Percentiles rank a stretch among this genome's conserved stretches.
Conservation (phyloP, 1,140 invertebrate species). For the Lasaia peninsularis region DNA sequence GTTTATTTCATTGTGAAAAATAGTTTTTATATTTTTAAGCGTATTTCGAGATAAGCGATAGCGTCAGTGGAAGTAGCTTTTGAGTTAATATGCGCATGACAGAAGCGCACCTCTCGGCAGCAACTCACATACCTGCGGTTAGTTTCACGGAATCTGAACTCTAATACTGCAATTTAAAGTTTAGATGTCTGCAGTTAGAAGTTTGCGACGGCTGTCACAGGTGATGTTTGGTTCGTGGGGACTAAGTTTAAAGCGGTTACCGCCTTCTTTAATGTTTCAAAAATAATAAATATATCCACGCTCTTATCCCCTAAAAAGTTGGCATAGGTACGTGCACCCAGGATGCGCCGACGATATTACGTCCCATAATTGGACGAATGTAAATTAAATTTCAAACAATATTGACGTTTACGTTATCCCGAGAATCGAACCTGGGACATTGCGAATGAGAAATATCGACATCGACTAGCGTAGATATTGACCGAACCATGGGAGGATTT, state of each 20-base stretch:
- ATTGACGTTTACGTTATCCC: no score
- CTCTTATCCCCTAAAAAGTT: neutral
- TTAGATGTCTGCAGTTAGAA: slow-evolving; percentile 7
- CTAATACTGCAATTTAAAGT: slow-evolving; percentile 11
- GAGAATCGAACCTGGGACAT: no score
- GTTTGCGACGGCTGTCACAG: slow-evolving; percentile 25
- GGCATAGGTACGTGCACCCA: no score
- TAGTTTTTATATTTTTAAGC: slow-evolving; percentile 1
- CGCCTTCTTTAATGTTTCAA: neutral
- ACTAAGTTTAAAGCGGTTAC: slow-evolving; percentile 11
- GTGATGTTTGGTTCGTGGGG: slow-evolving; percentile 19
- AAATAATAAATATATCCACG: neutral
- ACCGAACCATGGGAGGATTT: no score
- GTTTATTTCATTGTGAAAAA: neutral
- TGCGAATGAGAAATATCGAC: no score
- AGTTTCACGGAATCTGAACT: slow-evolving; percentile 13
- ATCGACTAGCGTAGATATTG: no score
- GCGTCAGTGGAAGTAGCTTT: slow-evolving; percentile 17
- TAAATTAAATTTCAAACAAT: no score
- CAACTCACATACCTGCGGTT: neutral
- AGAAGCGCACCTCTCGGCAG: slow-evolving; percentile 15
- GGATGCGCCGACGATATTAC: no score
- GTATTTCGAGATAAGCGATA: slow-evolving; percentile 5
- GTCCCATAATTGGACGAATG: no score
- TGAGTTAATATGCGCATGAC: slow-evolving; percentile 24